Percentiles rank a stretch among this genome's conserved stretches.
Conservation (phyloP, 92 coral and sea anemone genomes). For the Anthopleura xanthogrammica region DNA sequence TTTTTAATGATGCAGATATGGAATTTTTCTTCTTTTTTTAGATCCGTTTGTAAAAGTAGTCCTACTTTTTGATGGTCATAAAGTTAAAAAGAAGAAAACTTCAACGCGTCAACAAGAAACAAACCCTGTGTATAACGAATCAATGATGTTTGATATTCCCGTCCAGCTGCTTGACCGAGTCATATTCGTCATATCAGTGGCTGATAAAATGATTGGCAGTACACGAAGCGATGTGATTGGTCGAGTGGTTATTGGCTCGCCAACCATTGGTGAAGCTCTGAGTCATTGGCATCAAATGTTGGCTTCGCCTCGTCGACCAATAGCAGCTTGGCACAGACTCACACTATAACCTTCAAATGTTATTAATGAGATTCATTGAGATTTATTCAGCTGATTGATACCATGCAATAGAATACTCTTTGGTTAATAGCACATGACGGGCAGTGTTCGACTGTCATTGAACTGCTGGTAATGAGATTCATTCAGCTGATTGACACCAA, state of each 20-base stretch:
- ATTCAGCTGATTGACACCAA: too few relatives aligned
- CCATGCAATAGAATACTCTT: too few relatives aligned
- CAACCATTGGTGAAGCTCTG: constrained; percentile 78
- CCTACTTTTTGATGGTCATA: constrained; percentile 87
- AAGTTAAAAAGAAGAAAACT: constrained; percentile 89
- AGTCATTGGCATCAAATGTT: constrained; percentile 99
- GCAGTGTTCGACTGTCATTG: too few relatives aligned
- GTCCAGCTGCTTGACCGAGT: constrained; percentile 77
- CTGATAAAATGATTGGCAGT: constrained; percentile 78
- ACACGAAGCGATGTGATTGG: constrained; percentile 90
- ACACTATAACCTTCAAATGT: constrained; percentile 29
- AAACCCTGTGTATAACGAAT: constrained; percentile 94
- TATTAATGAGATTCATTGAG: neutral
- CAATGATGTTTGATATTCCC: constrained; percentile 95
- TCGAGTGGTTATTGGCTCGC: constrained; percentile 96
- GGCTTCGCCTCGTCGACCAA: constrained; percentile 85
- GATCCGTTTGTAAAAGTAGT: constrained; percentile 97
- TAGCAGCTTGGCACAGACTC: constrained; percentile 95
- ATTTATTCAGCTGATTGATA: too few relatives aligned
- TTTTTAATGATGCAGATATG: too few relatives aligned
- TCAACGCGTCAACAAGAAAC: constrained; percentile 77
- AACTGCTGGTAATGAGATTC: too few relatives aligned
- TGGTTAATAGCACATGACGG: too few relatives aligned
- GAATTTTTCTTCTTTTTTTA: constrained; percentile 9
- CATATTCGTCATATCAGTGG: constrained; percentile 86